Conservation (phyloP, 2,797 vertebrate genomes). For the Acomys russatus region DNA sequence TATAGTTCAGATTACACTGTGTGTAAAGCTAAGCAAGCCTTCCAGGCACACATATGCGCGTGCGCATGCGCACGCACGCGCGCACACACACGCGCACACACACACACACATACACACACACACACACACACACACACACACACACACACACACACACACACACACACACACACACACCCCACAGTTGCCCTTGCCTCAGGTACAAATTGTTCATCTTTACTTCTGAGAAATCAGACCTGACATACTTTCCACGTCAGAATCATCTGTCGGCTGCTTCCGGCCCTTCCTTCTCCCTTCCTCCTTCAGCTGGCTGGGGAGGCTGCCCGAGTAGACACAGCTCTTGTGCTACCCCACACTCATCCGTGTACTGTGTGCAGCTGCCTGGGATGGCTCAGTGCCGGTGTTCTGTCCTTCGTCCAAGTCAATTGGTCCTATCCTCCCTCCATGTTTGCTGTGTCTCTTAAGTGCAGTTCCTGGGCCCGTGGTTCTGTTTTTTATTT, state of each 20-base stretch:
- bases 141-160: neutral
- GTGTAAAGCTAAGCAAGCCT: neutral
- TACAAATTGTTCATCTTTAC: neutral
- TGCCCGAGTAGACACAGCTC: neutral
- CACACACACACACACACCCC: neutral
- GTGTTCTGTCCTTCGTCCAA: constrained; percentile 58
- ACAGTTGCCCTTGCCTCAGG: neutral
- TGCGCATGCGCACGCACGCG: too few species aligned
- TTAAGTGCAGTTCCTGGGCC: constrained; percentile 21
- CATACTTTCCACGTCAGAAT: neutral
- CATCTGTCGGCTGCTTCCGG: neutral
- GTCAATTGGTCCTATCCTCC: constrained; percentile 13
- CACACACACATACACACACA: neutral
- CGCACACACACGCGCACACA: neutral
- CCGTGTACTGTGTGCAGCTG: neutral
- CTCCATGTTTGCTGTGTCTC: neutral
- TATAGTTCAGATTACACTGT: neutral
- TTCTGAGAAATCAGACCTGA: neutral
- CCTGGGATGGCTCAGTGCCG: neutral
- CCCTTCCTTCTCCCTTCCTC: neutral
- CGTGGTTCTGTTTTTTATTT: neutral
- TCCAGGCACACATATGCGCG: neutral
- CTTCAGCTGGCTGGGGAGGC: neutral
- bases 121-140: neutral
- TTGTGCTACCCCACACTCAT: neutral